These are phyloP conservation scores for Eubucco bourcierii DNA, from an alignment of 2,113 vertebrate species.

Conservation along the genomic window DNA sequence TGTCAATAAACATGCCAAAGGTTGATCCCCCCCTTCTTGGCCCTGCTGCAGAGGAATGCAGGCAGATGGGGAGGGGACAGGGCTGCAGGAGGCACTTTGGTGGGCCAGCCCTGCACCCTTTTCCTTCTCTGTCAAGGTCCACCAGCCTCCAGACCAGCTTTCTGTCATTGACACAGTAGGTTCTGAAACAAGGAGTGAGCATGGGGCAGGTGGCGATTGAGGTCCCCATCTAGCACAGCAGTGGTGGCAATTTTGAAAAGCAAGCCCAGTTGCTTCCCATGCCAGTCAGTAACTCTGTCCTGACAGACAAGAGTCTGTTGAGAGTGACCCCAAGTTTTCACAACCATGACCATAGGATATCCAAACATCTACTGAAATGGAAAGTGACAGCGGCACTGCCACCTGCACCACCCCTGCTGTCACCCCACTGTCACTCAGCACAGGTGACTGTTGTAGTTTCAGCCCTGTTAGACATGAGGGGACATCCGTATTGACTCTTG, in stretches of 20 bases:
- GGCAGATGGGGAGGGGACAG: neutral
- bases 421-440: neutral
- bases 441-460: neutral
- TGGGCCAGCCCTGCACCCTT: neutral
- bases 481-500: fast-evolving
- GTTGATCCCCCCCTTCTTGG: conserved; percentile 36
- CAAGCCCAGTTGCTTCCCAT: neutral
- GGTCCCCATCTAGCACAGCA: neutral
- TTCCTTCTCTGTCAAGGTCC: neutral
- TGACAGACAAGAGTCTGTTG: neutral
- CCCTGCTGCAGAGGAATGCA: conserved; percentile 32
- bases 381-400: fast-evolving
- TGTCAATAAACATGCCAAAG: conserved; percentile 71
- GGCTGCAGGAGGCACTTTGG: neutral
- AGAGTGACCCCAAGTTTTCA: neutral
- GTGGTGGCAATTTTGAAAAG: neutral
- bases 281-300: neutral
- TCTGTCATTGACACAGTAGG: neutral
- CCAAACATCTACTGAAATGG: neutral
- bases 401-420: fast-evolving
- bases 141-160: neutral
- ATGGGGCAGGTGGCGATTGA: neutral
- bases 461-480: neutral
- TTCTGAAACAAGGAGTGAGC: neutral
- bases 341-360: neutral